These are phyloP conservation scores for Trileptium ribeirensis DNA, from an alignment of 2,888 invertebrate species.

Conservation along the genomic window DNA sequence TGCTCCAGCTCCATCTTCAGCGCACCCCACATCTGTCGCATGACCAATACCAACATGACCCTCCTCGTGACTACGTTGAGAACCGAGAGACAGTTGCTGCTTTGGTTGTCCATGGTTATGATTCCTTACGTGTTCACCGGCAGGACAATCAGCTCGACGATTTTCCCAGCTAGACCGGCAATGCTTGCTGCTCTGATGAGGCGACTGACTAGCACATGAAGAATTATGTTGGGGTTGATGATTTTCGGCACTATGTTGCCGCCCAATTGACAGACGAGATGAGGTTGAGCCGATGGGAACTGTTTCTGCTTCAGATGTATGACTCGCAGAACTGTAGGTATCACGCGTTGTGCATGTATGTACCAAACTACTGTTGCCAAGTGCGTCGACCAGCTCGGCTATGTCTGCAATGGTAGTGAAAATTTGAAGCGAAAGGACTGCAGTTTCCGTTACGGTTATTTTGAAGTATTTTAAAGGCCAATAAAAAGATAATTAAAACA, in stretches of 20 bases:
- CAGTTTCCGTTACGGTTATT: too few species aligned
- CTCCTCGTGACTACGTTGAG: background rate
- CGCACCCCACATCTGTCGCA: background rate
- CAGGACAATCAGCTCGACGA: background rate
- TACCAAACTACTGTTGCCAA: too few species aligned
- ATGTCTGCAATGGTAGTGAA: too few species aligned
- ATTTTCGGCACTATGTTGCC: background rate
- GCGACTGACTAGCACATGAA: background rate
- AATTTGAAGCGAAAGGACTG: too few species aligned
- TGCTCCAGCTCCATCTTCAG: background rate
- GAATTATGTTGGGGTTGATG: background rate
- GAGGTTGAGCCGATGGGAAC: background rate
- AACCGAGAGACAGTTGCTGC: background rate
- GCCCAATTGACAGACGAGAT: background rate
- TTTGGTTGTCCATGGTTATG: background rate
- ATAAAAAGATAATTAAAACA: too few species aligned
- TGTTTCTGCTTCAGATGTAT: background rate
- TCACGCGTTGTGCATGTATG: too few species aligned
- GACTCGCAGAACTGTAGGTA: background rate
- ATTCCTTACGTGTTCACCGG: background rate
- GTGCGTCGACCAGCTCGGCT: too few species aligned
- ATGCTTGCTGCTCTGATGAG: background rate
- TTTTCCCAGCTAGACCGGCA: too few species aligned
- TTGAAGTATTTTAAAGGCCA: too few species aligned
- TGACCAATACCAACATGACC: background rate